Percentiles rank a stretch among this genome's conserved stretches.
Conservation (phyloP, 2,888 invertebrate species). For the Trachelus iudaicus region DNA sequence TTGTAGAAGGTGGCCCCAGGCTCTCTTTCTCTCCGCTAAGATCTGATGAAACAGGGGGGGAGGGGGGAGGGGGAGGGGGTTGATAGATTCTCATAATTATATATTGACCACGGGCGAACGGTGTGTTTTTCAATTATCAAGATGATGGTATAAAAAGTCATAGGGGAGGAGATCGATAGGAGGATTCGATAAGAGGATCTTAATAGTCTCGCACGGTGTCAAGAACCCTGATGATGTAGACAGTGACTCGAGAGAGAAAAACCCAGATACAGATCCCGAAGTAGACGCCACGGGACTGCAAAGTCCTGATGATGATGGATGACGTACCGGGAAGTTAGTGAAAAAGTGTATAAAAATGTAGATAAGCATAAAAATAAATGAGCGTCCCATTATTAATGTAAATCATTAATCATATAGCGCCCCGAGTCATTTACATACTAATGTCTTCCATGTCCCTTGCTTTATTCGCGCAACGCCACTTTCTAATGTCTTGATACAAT, state of each 20-base stretch:
- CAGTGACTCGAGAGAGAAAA: neutral
- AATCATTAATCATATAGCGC: neutral
- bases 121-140: neutral
- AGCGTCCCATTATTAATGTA: neutral
- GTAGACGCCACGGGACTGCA: neutral
- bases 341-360: neutral
- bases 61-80: neutral
- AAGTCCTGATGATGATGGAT: neutral
- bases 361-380: neutral
- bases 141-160: neutral
- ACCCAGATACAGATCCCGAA: neutral
- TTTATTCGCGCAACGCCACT: neutral
- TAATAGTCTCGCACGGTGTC: neutral
- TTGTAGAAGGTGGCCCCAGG: neutral
- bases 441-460: neutral
- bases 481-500: too few relatives aligned
- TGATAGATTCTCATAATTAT: neutral
- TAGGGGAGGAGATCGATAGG: neutral
- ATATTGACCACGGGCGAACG: neutral
- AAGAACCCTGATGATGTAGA: neutral
- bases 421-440: neutral
- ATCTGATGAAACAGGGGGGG: neutral
- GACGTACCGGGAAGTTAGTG: neutral
- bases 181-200: neutral
- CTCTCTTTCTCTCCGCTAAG: neutral